Percentiles rank a stretch among this genome's conserved stretches.
These are phyloP conservation scores for Lordiphosa andalusiaca DNA, from an alignment of 2,888 invertebrate species.

Conservation along the genomic window DNA sequence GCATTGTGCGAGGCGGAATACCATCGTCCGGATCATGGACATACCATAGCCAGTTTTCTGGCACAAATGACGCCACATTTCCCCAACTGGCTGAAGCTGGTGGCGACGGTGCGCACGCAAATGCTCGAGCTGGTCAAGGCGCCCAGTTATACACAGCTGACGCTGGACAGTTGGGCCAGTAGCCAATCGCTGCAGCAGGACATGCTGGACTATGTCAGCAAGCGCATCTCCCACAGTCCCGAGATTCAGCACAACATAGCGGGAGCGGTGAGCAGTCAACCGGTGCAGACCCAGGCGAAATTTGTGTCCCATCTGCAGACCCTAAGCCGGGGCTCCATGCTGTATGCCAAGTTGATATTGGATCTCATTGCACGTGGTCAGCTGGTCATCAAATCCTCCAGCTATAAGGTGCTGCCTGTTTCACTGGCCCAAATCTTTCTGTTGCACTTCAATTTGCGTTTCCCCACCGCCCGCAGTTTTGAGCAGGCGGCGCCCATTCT, in stretches of 20 bases:
- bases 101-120: slow-evolving; percentile 92
- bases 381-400: slow-evolving; percentile 94
- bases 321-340: slow-evolving; percentile 92
- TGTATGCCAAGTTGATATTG: slow-evolving; percentile 94
- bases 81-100: slow-evolving; percentile 94
- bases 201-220: slow-evolving; percentile 91
- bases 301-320: slow-evolving; percentile 92
- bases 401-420: slow-evolving; percentile 95
- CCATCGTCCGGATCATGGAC: slow-evolving; percentile 95
- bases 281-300: slow-evolving; percentile 83
- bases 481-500: slow-evolving; percentile 94
- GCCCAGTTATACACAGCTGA: slow-evolving; percentile 89
- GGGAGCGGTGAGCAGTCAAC: slow-evolving; percentile 31
- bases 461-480: slow-evolving; percentile 94
- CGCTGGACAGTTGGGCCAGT: slow-evolving; percentile 84
- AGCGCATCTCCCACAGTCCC: slow-evolving; percentile 89
- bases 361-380: slow-evolving; percentile 96
- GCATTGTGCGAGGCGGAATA: slow-evolving; percentile 97
- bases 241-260: slow-evolving; percentile 92
- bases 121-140: slow-evolving; percentile 91
- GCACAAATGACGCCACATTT: slow-evolving; percentile 84
- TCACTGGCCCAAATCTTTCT: slow-evolving; percentile 94
- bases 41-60: slow-evolving; percentile 95
- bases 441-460: slow-evolving; percentile 94
- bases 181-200: slow-evolving; percentile 92